phyloP scores from a whole-genome alignment of 2,888 invertebrate species.

The Synanthedon andrenaeformis region DNA sequence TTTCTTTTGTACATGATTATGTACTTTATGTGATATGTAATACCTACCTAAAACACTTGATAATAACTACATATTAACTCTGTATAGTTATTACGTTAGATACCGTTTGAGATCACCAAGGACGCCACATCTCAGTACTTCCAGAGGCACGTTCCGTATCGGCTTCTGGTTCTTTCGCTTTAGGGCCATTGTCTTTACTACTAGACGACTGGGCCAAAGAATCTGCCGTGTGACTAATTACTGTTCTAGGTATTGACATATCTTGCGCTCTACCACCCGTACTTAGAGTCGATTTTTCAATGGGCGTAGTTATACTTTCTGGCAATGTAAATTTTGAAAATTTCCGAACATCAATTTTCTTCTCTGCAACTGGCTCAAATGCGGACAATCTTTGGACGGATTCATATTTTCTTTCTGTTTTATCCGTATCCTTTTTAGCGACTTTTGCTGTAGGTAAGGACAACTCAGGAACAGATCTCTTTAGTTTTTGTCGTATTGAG shows the following conservation, averaged over 20 bases:
- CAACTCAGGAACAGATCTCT: slow-evolving; percentile 38
- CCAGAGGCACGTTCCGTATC: slow-evolving; percentile 37
- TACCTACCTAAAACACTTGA: too few relatives aligned
- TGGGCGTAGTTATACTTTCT: slow-evolving; percentile 38
- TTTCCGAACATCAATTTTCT: background rate
- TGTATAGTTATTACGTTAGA: too few relatives aligned
- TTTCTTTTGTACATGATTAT: too few relatives aligned
- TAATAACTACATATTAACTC: too few relatives aligned
- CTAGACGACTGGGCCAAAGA: slow-evolving; percentile 37
- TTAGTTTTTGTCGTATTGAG: slow-evolving; percentile 51
- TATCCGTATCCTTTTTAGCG: slow-evolving; percentile 16
- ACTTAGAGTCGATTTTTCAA: slow-evolving; percentile 14
- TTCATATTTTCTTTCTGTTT: slow-evolving; percentile 1
- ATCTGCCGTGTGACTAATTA: slow-evolving; percentile 58
- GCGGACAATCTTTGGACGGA: slow-evolving; percentile 22
- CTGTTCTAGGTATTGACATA: slow-evolving; percentile 27
- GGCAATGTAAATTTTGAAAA: slow-evolving; percentile 32
- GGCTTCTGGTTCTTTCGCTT: slow-evolving; percentile 23
- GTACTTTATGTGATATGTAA: too few relatives aligned
- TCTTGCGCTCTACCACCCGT: background rate
- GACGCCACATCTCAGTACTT: slow-evolving; percentile 56
- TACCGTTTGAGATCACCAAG: slow-evolving; percentile 32
- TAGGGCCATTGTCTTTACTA: slow-evolving; percentile 2
- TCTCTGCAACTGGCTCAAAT: slow-evolving; percentile 11
- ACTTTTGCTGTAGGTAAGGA: slow-evolving; percentile 40